These are phyloP conservation scores for Colossoma macropomum DNA, from an alignment of 2,113 vertebrate species.

Conservation along the genomic window DNA sequence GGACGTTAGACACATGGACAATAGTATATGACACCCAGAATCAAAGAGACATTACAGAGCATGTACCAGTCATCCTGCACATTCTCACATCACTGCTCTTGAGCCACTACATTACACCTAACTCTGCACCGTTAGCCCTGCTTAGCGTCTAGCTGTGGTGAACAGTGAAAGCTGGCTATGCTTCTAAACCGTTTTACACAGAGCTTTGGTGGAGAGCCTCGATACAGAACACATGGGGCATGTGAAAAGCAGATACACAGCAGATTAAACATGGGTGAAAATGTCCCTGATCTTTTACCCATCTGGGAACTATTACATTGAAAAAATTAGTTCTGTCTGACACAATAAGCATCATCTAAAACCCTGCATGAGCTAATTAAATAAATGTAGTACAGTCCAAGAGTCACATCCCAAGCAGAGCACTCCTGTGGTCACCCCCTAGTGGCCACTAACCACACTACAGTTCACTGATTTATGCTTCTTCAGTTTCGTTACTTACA, in stretches of 20 bases:
- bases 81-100: not conserved
- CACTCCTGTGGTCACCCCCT: constrained; percentile 8
- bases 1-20: not conserved
- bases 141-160: not conserved
- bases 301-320: not conserved
- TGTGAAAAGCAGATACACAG: not conserved
- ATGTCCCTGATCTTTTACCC: not conserved
- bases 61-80: not conserved
- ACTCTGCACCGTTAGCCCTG: not conserved
- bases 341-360: not conserved
- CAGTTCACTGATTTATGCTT: not conserved
- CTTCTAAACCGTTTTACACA: not conserved
- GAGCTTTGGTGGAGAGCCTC: not conserved
- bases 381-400: not conserved
- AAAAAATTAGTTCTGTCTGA: not conserved
- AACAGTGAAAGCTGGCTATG: not conserved
- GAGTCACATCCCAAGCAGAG: not conserved
- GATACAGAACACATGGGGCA: not conserved
- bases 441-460: constrained; percentile 9
- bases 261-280: not conserved
- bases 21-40: not conserved
- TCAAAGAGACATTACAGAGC: constrained; percentile 3
- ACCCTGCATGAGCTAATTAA: not conserved
- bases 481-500: not conserved
- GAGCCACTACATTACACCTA: not conserved